A percentile compares a stretch with the other conserved stretches of the same genome.
Evolutionary conservation across 2,113 vertebrate genomes (phyloP).

Genomic region (Rhinichthys klamathensis): DNA sequence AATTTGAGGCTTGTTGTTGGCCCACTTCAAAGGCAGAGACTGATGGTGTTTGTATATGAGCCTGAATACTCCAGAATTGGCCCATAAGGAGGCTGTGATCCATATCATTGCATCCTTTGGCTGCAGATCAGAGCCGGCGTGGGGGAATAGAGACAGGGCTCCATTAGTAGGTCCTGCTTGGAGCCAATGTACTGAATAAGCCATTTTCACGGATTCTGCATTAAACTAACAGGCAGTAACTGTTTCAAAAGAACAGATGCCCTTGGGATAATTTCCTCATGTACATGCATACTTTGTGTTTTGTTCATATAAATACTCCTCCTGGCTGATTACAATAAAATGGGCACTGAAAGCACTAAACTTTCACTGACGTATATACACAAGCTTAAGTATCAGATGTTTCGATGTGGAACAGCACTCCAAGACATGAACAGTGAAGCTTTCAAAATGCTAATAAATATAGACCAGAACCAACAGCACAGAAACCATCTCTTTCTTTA

Average conservation of each 20-base stretch:
- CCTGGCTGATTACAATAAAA: slow-evolving; percentile 22
- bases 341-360: not conserved
- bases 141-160: not conserved
- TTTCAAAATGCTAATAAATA: slow-evolving; percentile 13
- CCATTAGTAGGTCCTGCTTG: slow-evolving; percentile 3
- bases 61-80: not conserved
- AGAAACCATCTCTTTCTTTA: not conserved
- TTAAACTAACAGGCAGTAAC: slow-evolving; percentile 49
- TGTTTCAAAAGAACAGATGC: slow-evolving; percentile 18
- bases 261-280: slow-evolving; percentile 8
- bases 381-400: not conserved
- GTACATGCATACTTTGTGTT: not conserved
- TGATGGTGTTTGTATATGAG: slow-evolving; percentile 15
- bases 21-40: slow-evolving; percentile 36
- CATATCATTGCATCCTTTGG: slow-evolving; percentile 39
- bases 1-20: not conserved
- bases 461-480: not conserved
- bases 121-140: slow-evolving; percentile 5
- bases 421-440: not conserved
- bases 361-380: not conserved
- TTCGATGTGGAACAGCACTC: not conserved
- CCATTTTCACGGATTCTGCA: slow-evolving; percentile 46
- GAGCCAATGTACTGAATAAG: slow-evolving; percentile 51
- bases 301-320: not conserved
- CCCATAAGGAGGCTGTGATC: slow-evolving; percentile 37